phyloP scores from a whole-genome alignment of 2,113 vertebrate genomes.

The Empidonax alnorum region DNA sequence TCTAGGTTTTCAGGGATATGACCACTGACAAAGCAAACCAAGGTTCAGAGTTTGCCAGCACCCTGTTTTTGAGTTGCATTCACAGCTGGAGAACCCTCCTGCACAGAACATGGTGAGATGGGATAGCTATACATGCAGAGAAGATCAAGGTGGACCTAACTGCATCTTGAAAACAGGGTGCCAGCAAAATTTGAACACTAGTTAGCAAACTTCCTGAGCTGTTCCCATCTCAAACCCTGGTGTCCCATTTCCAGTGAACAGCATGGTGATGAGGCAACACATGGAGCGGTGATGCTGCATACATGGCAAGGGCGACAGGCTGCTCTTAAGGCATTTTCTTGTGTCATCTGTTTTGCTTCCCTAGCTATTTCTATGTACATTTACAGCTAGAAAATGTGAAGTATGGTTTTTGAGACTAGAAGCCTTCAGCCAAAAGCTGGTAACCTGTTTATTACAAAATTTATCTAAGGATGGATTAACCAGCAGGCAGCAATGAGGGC shows the following conservation, averaged over 20 bases:
- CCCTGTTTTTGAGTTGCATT: neutral
- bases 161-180: neutral
- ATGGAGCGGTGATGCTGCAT: neutral
- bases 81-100: neutral
- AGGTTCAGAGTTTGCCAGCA: neutral
- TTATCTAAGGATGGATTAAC: neutral
- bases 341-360: neutral
- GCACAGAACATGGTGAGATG: fast-evolving
- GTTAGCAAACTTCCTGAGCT: neutral
- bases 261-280: neutral
- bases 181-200: neutral
- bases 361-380: slow-evolving; percentile 10
- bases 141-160: neutral
- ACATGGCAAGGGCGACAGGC: neutral
- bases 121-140: neutral
- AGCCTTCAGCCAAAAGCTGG: neutral
- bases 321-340: slow-evolving; percentile 63
- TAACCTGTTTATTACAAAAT: neutral
- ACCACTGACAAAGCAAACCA: neutral
- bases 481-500: slow-evolving; percentile 32
- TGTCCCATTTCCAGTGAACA: neutral
- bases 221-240: neutral
- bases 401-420: neutral
- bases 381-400: slow-evolving; percentile 3
- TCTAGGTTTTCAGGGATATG: neutral